Evolutionary conservation across 2,888 invertebrate species (phyloP), one percentile per base, ranked within the genome.

Genomic region (Philereme vetulata): DNA sequence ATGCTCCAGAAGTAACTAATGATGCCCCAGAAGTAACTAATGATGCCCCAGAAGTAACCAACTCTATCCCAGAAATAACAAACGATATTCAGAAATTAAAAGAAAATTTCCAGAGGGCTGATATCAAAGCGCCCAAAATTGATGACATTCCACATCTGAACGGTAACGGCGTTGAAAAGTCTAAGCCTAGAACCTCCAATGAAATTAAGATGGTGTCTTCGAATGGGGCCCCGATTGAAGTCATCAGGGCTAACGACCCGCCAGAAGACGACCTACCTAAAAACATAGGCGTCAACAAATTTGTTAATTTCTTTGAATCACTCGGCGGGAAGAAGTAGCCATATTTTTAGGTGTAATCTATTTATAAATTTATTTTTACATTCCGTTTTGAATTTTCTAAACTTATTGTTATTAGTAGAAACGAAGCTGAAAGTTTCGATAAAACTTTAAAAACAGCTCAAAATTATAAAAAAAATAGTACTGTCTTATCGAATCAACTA

Each of bases 241-340:
- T 92, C 0, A 90, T 92, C 4, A 79, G 92, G 38, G 92, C 92
- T 0, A 92, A 90, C 42, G 92, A 92, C 44, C 92, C 92, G 0
- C 92, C 91, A 0, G 92, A 92, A 70, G 91, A 92, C 32, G 92
- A 92, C 68, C 65, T 92, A 6, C 92, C 92, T 3, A 92, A 92
- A 52, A 92, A 92, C 43, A 92, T 92, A 68, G 92, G 92, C 0
- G 92, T 92, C 0, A 92, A 91, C 62, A 92, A 90, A 62, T 92
- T 92, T 61, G 92, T 92, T 0, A 92, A 90, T 67, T 92, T 92
- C 78, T 92, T 92, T 54, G 92, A 92, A 65, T 90, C 90, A 9
- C 85, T 92, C 10, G 91, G 91, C 4, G 88, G 88, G 4, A 91
- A 90, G 58, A 92, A 92, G 82, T 90, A 81, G 81, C 3, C 33